These are phyloP conservation scores for Spodoptera litura DNA, from an alignment of 1,140 invertebrate genomes.

Conservation along the genomic window DNA sequence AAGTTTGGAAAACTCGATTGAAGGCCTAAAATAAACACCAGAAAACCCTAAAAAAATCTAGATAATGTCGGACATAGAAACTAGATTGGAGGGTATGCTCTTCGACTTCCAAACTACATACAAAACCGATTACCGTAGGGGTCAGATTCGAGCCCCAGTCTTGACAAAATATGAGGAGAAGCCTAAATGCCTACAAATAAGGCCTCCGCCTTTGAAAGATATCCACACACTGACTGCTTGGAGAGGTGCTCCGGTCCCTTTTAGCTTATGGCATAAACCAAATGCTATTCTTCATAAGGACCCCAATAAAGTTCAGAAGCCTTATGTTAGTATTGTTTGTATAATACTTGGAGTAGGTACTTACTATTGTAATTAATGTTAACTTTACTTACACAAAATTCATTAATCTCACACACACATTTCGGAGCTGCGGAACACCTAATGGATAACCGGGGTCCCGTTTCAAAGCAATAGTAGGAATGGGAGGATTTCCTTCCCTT, in stretches of 20 bases:
- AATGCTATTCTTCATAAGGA: conserved; percentile 63
- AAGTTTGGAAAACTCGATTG: neutral
- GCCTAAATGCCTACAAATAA: neutral
- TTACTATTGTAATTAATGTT: no score
- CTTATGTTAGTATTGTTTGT: conserved; percentile 58
- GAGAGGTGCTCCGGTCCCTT: conserved; percentile 54
- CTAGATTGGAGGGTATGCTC: conserved; percentile 61
- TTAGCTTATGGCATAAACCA: conserved; percentile 57
- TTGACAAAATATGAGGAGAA: conserved; percentile 58
- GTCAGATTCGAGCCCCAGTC: conserved; percentile 48
- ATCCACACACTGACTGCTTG: conserved; percentile 62
- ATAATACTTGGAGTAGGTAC: no score
- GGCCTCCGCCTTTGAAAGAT: conserved; percentile 52
- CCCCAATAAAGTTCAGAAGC: conserved; percentile 58
- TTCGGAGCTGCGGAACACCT: no score
- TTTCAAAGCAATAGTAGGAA: no score
- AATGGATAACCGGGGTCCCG: no score
- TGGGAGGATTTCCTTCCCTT: no score
- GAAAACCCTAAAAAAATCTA: neutral
- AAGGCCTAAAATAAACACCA: neutral
- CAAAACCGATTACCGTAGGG: conserved; percentile 57
- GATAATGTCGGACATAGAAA: conserved; percentile 49
- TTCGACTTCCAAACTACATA: conserved; percentile 67
- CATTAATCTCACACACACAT: no score
- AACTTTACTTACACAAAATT: no score